These are phyloP conservation scores for Archocentrus centrarchus DNA, from an alignment of 2,113 vertebrate species.

Conservation along the genomic window DNA sequence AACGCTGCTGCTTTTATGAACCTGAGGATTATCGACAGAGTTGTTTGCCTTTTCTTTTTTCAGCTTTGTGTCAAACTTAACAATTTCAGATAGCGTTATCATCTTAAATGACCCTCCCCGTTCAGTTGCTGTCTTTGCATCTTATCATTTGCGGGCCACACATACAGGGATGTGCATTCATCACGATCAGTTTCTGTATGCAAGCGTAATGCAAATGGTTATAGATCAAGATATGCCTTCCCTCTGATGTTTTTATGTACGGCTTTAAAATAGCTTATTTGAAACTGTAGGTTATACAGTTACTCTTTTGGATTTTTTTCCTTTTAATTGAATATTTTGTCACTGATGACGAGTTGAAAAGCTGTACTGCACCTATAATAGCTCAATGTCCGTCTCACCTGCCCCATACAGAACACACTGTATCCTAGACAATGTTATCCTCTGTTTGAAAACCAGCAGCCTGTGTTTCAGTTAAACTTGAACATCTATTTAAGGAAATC, in stretches of 20 bases:
- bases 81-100: conserved; percentile 19
- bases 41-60: conserved; percentile 38
- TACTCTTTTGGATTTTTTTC: conserved; percentile 22
- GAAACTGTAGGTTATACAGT: conserved; percentile 54
- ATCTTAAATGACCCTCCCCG: background rate
- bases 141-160: conserved; percentile 20
- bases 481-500: conserved; percentile 84
- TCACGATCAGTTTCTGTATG: conserved; percentile 17
- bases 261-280: conserved; percentile 19
- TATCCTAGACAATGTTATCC: conserved; percentile 71
- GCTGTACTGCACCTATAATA: conserved; percentile 41
- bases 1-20: conserved; percentile 57
- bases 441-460: conserved; percentile 84
- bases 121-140: conserved; percentile 1
- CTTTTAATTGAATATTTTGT: conserved; percentile 8
- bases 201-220: conserved; percentile 24
- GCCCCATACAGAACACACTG: conserved; percentile 53
- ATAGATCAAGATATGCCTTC: background rate
- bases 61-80: conserved; percentile 47
- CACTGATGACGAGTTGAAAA: background rate
- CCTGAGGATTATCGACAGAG: conserved; percentile 23
- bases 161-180: background rate
- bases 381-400: conserved; percentile 17
- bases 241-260: conserved; percentile 33
- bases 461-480: conserved; percentile 84